These are phyloP conservation scores for Frieseomelitta varia DNA, from an alignment of 1,140 invertebrate species.

Conservation along the genomic window DNA sequence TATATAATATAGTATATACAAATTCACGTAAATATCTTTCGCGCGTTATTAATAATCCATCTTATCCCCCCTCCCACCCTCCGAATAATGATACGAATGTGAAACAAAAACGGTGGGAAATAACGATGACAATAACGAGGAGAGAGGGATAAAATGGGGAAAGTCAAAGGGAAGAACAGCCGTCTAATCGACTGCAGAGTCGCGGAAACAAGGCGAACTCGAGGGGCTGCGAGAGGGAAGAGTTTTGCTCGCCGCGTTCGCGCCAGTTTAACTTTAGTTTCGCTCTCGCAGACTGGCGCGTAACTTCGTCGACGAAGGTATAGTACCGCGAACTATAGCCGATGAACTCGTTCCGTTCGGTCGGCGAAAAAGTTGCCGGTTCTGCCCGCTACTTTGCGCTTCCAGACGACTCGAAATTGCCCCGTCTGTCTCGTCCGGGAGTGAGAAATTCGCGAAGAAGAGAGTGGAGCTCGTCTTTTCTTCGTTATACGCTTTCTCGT, in stretches of 20 bases:
- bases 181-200: constrained; percentile 13
- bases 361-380: constrained; percentile 51
- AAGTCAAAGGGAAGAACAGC: not conserved
- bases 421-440: not conserved
- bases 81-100: no score
- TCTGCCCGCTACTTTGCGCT: constrained; percentile 26
- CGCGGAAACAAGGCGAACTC: not conserved
- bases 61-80: no score
- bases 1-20: no score
- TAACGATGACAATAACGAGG: not conserved
- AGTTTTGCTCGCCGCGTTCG: constrained; percentile 34
- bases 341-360: constrained; percentile 32
- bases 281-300: not conserved
- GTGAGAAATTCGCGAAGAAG: not conserved
- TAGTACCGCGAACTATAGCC: not conserved
- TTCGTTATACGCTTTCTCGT: not conserved
- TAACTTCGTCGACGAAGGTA: constrained; percentile 29
- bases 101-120: not conserved
- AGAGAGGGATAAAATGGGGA: not conserved
- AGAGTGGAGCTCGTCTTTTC: not conserved
- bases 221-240: not conserved
- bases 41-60: no score
- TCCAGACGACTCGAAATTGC: not conserved
- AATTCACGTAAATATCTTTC: no score
- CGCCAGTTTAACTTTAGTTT: constrained; percentile 47